phyloP scores from a whole-genome alignment of 2,797 vertebrate genomes.

The Salarias fasciatus region DNA sequence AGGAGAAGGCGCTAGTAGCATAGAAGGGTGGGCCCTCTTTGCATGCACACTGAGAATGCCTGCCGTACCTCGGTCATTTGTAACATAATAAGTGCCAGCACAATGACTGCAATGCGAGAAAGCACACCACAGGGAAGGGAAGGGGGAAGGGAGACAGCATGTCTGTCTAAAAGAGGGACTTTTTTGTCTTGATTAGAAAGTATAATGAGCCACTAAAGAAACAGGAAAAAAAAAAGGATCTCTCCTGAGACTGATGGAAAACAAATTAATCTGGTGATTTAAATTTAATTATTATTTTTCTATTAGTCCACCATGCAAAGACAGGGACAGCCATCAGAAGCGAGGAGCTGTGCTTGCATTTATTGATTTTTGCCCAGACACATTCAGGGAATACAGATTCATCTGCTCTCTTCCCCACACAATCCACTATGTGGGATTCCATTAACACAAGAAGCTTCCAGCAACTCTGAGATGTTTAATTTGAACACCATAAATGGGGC shows the following conservation, averaged over 20 bases:
- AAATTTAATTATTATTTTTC: conserved; percentile 98
- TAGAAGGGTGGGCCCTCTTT: conserved; percentile 89
- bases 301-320: conserved; percentile 89
- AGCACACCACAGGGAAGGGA: conserved; percentile 83
- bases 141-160: conserved; percentile 90
- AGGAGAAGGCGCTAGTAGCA: conserved; percentile 85
- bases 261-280: conserved; percentile 94
- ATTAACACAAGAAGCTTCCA: conserved; percentile 94
- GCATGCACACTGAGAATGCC: conserved; percentile 95
- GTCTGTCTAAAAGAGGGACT: conserved; percentile 89
- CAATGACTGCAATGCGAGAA: conserved; percentile 97
- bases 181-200: conserved; percentile 92
- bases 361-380: conserved; percentile 96
- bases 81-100: conserved; percentile 99
- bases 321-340: conserved; percentile 88
- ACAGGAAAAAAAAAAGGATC: conserved; percentile 86
- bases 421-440: conserved; percentile 86
- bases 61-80: conserved; percentile 99
- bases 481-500: conserved; percentile 93
- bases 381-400: conserved; percentile 88
- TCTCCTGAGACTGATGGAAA: conserved; percentile 91
- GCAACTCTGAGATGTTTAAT: conserved; percentile 96
- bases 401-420: conserved; percentile 75
- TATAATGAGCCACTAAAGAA: conserved; percentile 94
- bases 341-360: conserved; percentile 91